These are phyloP conservation scores for Halcyon badia DNA, from an alignment of 2,797 vertebrate genomes.

Conservation along the genomic window DNA sequence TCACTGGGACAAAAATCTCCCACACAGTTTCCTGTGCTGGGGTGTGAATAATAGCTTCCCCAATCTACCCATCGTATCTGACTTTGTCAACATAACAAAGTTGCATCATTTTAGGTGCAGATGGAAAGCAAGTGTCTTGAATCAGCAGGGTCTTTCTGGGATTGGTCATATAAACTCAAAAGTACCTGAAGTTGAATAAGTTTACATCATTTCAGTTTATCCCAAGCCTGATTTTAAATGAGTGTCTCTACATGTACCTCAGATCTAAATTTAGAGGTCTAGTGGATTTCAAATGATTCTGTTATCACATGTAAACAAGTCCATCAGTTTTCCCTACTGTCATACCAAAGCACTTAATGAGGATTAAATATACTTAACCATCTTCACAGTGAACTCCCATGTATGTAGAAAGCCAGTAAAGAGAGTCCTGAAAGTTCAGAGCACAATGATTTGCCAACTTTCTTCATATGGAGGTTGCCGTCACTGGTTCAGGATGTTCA, in stretches of 20 bases:
- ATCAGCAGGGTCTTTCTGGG: neutral
- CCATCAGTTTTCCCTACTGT: conserved; percentile 18
- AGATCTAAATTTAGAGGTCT: conserved; percentile 39
- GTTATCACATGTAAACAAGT: neutral
- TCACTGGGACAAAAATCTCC: neutral
- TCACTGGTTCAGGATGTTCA: neutral
- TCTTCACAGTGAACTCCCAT: neutral
- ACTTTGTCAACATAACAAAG: neutral
- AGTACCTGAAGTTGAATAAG: neutral
- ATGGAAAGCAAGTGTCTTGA: conserved; percentile 4
- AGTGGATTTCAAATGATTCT: neutral
- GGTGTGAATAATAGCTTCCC: neutral
- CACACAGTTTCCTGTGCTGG: neutral
- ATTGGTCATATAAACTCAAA: neutral
- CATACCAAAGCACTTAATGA: neutral
- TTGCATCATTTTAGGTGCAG: neutral
- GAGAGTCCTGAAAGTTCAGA: conserved; percentile 8
- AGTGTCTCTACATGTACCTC: neutral
- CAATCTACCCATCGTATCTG: neutral
- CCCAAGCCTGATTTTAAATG: too few relatives aligned
- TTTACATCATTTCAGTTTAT: neutral
- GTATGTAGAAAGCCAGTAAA: neutral
- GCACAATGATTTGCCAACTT: neutral
- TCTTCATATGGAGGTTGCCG: neutral
- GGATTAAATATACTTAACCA: neutral